phyloP scores from a whole-genome alignment of 2,888 invertebrate genomes.

The Phalangium opilio region DNA sequence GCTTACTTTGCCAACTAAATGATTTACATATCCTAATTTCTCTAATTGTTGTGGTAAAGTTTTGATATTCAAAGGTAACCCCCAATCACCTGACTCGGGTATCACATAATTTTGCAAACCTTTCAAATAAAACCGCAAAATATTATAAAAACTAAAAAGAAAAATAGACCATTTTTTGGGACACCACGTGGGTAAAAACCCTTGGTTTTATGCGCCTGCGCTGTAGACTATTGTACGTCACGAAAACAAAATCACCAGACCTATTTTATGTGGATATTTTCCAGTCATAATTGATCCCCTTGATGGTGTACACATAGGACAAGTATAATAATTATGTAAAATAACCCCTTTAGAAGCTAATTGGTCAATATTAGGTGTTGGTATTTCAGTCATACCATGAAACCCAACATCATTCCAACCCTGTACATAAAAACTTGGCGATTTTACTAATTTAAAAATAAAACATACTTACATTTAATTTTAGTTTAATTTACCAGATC shows the following conservation, averaged over 20 bases:
- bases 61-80: constrained; percentile 62
- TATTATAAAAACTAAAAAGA: no score
- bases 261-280: constrained; percentile 76
- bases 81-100: constrained; percentile 61
- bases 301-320: constrained; percentile 81
- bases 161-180: no score
- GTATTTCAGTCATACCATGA: constrained; percentile 73
- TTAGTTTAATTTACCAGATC: constrained; percentile 52
- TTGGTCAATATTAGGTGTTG: constrained; percentile 80
- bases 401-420: constrained; percentile 89
- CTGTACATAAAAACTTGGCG: constrained; percentile 29
- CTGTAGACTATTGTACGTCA: no score
- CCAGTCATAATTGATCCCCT: constrained; percentile 78
- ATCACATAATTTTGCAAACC: constrained; percentile 60
- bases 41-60: constrained; percentile 66
- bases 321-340: constrained; percentile 71
- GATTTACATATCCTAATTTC: constrained; percentile 60
- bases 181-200: no score
- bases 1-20: constrained; percentile 56
- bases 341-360: constrained; percentile 68
- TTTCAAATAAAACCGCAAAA: no score
- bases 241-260: constrained; percentile 39
- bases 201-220: no score
- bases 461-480: no score
- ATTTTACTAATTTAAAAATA: no score